These are phyloP conservation scores for Hydropsyche tenuis DNA, from an alignment of 1,140 invertebrate species.

Conservation along the genomic window DNA sequence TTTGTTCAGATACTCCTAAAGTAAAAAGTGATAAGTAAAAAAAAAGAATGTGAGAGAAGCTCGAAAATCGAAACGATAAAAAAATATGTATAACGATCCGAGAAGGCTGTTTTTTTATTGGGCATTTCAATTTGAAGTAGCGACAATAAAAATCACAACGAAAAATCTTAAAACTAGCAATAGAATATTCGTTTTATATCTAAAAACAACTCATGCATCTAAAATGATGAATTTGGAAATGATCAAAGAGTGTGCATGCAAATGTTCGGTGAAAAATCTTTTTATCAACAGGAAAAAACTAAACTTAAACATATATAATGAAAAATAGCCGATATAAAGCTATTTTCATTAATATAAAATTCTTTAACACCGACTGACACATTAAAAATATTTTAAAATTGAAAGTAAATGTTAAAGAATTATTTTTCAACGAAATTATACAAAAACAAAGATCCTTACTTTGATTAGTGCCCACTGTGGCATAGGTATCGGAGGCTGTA, in stretches of 20 bases:
- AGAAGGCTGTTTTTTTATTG: too few species aligned
- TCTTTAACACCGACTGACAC: too few species aligned
- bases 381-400: too few species aligned
- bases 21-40: conserved; percentile 19
- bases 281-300: too few species aligned
- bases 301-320: too few species aligned
- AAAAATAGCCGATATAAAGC: too few species aligned
- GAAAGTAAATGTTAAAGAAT: too few species aligned
- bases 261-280: neutral
- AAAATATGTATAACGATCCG: too few species aligned
- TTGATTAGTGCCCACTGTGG: conserved; percentile 60
- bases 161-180: neutral
- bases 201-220: conserved; percentile 13
- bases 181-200: conserved; percentile 4
- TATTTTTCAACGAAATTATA: too few species aligned
- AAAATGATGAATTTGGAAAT: neutral
- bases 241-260: neutral
- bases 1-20: conserved; percentile 47
- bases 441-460: conserved; percentile 49
- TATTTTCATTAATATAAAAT: too few species aligned
- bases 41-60: neutral
- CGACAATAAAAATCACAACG: neutral
- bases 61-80: too few species aligned
- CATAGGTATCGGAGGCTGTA: conserved; percentile 61
- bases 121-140: conserved; percentile 1